Conservation (phyloP, 1,140 invertebrate species). For the Formica selysi region DNA sequence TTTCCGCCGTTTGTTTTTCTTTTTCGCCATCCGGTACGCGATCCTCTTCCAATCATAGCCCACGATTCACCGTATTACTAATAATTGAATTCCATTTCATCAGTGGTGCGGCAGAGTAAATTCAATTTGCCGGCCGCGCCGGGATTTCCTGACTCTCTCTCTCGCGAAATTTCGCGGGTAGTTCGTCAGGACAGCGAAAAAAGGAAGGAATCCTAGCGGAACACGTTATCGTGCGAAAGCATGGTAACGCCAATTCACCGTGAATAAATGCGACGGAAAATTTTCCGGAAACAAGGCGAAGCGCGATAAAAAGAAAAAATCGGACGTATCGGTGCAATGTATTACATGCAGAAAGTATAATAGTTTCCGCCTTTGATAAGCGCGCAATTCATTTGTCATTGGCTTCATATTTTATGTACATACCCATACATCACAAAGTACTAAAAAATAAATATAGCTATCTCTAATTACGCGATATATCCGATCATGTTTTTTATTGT, state of each 20-base stretch:
- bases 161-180: constrained; percentile 50
- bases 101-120: constrained; percentile 66
- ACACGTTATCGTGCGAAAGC: constrained; percentile 39
- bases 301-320: not conserved
- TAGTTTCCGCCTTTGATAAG: constrained; percentile 27
- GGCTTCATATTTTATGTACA: not conserved
- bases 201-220: constrained; percentile 29
- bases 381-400: constrained; percentile 19
- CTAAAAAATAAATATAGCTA: not conserved
- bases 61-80: constrained; percentile 70
- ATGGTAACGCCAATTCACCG: constrained; percentile 27
- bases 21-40: not conserved
- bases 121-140: constrained; percentile 72
- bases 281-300: constrained; percentile 25
- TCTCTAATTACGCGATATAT: not conserved
- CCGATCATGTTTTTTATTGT: not conserved
- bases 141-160: constrained; percentile 64
- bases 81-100: constrained; percentile 77
- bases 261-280: constrained; percentile 29
- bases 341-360: not conserved
- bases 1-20: constrained; percentile 41
- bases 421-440: too few species aligned
- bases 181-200: constrained; percentile 23
- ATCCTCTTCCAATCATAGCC: constrained; percentile 66
- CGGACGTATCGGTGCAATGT: constrained; percentile 10